A percentile compares a stretch with the other conserved stretches of the same genome.
Conservation (phyloP, 2,888 invertebrate species). For the Nephrotoma appendiculata region DNA sequence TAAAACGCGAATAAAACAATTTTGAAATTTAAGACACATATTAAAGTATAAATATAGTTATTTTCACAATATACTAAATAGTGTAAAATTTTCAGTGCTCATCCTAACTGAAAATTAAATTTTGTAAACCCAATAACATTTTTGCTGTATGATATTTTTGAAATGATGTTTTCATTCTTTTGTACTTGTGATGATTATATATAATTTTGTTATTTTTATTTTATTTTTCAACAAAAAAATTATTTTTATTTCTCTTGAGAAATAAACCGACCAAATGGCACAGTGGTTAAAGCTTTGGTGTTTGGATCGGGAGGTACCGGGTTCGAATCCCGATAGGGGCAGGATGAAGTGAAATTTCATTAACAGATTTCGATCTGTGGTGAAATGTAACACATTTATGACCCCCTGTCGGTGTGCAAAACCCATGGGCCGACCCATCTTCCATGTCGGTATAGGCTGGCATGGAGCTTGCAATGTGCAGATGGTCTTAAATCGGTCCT, state of each 20-base stretch:
- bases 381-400: too few relatives aligned
- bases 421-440: too few relatives aligned
- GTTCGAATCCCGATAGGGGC: too few relatives aligned
- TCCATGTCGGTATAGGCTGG: too few relatives aligned
- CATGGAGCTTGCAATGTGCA: too few relatives aligned
- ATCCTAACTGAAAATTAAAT: neutral
- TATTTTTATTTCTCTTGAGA: neutral
- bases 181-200: neutral
- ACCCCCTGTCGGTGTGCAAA: too few relatives aligned
- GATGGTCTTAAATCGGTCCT: too few relatives aligned
- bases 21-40: neutral
- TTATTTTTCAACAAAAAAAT: neutral
- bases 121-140: neutral
- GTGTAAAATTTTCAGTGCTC: neutral
- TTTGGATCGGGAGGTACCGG: too few relatives aligned
- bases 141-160: neutral
- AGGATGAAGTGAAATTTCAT: too few relatives aligned
- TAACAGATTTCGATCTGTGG: too few relatives aligned
- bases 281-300: too few relatives aligned
- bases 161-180: neutral
- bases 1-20: neutral
- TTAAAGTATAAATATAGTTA: neutral
- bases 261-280: too few relatives aligned
- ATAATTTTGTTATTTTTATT: neutral
- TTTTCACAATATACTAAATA: neutral